Conservation (phyloP, 2,113 vertebrate genomes). For the Clarias gariepinus region DNA sequence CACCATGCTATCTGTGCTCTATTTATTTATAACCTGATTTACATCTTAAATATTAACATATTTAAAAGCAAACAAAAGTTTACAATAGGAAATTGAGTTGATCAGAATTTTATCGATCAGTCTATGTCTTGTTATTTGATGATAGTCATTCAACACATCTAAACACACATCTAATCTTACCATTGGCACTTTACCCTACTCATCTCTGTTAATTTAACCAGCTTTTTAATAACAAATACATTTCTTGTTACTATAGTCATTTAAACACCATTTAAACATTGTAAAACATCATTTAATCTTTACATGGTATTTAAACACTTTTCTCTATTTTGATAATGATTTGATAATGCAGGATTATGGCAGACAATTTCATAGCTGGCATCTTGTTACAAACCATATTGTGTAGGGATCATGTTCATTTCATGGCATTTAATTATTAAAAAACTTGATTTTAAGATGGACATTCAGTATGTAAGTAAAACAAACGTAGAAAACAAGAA, state of each 20-base stretch:
- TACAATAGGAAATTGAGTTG: not conserved
- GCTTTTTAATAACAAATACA: not conserved
- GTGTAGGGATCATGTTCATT: not conserved
- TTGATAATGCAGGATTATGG: not conserved
- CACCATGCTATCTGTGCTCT: not conserved
- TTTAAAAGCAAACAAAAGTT: not conserved
- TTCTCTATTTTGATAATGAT: not conserved
- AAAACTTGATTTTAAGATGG: too few relatives aligned
- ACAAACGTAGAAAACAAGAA: not conserved
- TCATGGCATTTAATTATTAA: not conserved
- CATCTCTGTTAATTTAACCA: not conserved
- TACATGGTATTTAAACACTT: not conserved
- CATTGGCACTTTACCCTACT: not conserved
- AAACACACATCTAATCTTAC: not conserved
- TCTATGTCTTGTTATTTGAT: not conserved
- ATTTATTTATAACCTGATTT: not conserved
- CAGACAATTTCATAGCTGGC: not conserved
- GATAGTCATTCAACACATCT: not conserved
- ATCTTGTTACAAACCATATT: not conserved
- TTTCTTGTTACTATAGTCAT: not conserved
- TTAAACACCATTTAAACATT: not conserved
- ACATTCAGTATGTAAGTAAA: not conserved
- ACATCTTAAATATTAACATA: not conserved
- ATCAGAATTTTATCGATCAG: not conserved
- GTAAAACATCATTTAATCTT: not conserved